Conservation (phyloP, 2,113 vertebrate species). For the Caranx ignobilis region DNA sequence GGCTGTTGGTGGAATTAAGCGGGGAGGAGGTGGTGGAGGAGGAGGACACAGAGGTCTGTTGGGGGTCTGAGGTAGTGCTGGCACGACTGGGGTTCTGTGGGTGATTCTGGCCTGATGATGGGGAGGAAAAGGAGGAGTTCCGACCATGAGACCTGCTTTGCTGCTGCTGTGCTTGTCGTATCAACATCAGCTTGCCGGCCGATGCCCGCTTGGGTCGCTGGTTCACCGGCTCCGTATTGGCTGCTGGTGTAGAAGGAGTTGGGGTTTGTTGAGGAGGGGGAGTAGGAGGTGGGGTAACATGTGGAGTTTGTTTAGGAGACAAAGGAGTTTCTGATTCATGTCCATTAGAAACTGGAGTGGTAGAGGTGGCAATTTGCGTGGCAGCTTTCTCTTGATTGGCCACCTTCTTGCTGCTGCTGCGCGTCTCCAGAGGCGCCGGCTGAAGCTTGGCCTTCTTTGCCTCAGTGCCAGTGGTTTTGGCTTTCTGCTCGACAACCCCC, state of each 20-base stretch:
- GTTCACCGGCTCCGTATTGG: slow-evolving; percentile 87
- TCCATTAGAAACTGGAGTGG: slow-evolving; percentile 87
- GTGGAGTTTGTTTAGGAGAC: slow-evolving; percentile 61
- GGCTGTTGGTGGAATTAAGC: slow-evolving; percentile 52
- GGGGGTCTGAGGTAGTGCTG: slow-evolving; percentile 96
- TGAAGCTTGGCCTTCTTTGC: slow-evolving; percentile 82
- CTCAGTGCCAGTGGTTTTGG: slow-evolving; percentile 63
- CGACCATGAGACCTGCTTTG: slow-evolving; percentile 90
- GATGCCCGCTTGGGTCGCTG: slow-evolving; percentile 88
- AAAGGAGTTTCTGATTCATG: slow-evolving; percentile 83
- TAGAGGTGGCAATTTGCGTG: slow-evolving; percentile 80
- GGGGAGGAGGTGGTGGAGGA: slow-evolving; percentile 52
- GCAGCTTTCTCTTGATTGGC: slow-evolving; percentile 68
- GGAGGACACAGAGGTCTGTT: slow-evolving; percentile 81
- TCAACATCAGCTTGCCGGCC: slow-evolving; percentile 92
- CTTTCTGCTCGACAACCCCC: slow-evolving; percentile 57
- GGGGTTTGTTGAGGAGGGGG: slow-evolving; percentile 61
- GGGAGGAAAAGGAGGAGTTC: slow-evolving; percentile 73
- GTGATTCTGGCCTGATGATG: slow-evolving; percentile 70
- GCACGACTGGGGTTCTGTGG: slow-evolving; percentile 70
- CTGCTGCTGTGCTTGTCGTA: slow-evolving; percentile 93
- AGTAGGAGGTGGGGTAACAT: slow-evolving; percentile 55
- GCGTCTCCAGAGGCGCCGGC: slow-evolving; percentile 84
- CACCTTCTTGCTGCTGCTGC: slow-evolving; percentile 89
- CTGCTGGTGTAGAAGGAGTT: slow-evolving; percentile 84